phyloP scores from a whole-genome alignment of 2,888 invertebrate species.

The Serrognathus titanus region DNA sequence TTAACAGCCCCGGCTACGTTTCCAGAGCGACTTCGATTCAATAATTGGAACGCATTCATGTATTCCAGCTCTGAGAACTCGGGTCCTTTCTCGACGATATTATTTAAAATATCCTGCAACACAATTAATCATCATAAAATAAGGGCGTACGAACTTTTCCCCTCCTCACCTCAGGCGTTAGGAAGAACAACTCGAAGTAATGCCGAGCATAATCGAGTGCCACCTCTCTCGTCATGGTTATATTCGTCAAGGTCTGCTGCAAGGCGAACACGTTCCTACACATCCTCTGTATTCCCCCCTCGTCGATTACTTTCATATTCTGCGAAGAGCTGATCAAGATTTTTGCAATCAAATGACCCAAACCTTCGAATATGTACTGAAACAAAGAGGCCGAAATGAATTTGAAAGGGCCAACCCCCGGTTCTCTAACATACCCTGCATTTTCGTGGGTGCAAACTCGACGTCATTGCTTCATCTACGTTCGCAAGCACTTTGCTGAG shows the following conservation, averaged over 20 bases:
- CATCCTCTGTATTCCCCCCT: constrained; percentile 78
- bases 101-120: constrained; percentile 74
- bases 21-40: constrained; percentile 58
- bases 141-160: too few relatives aligned
- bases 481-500: constrained; percentile 73
- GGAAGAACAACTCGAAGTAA: constrained; percentile 83
- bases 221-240: constrained; percentile 76
- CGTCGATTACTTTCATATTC: constrained; percentile 75
- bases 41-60: constrained; percentile 78
- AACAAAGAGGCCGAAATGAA: constrained; percentile 30
- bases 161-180: constrained; percentile 68
- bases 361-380: constrained; percentile 86
- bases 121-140: too few relatives aligned
- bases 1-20: constrained; percentile 57
- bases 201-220: constrained; percentile 85
- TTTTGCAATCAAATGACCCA: constrained; percentile 75
- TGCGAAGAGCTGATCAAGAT: constrained; percentile 79
- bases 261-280: constrained; percentile 81
- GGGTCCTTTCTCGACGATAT: constrained; percentile 81
- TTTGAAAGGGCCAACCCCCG: constrained; percentile 5
- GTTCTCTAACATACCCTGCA: too few relatives aligned
- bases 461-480: constrained; percentile 73
- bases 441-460: constrained; percentile 73
- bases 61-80: constrained; percentile 87
- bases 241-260: constrained; percentile 81